Evolutionary conservation across 2,797 vertebrate species (phyloP).

Genomic region (Jordanella pulchra): DNA sequence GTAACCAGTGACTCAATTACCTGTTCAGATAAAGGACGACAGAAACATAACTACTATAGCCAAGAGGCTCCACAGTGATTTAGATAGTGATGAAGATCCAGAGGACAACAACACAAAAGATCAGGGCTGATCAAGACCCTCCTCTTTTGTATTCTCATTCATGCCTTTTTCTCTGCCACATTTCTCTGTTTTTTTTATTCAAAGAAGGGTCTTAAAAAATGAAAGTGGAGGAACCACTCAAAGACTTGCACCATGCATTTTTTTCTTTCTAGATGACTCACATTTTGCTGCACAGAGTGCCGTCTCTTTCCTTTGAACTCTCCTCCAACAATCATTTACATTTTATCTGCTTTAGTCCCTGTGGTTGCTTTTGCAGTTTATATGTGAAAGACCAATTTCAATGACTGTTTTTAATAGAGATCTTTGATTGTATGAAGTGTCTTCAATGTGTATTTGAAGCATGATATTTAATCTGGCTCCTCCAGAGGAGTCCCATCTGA

Average conservation of each 20-base stretch:
- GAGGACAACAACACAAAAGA: constrained; percentile 84
- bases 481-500: constrained; percentile 50
- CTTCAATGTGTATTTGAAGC: constrained; percentile 75
- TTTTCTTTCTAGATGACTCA: constrained; percentile 29
- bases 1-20: constrained; percentile 82
- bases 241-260: constrained; percentile 35
- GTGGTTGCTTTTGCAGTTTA: constrained; percentile 63
- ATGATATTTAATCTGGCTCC: constrained; percentile 68
- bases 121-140: constrained; percentile 61
- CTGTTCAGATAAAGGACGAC: constrained; percentile 83
- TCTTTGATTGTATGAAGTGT: constrained; percentile 71
- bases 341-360: constrained; percentile 56
- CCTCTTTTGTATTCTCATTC: constrained; percentile 34
- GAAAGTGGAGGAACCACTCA: constrained; percentile 28
- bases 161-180: constrained; percentile 36
- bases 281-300: constrained; percentile 56
- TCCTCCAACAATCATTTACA: constrained; percentile 32
- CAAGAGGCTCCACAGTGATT: constrained; percentile 89
- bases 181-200: constrained; percentile 42
- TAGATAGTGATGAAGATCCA: constrained; percentile 90
- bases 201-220: constrained; percentile 41
- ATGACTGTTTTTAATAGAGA: constrained; percentile 69
- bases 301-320: constrained; percentile 44
- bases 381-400: constrained; percentile 50
- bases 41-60: constrained; percentile 83